Evolutionary conservation across 35 echinoderm and acorn worm species (phyloP), one percentile per base, ranked within the genome.

Genomic region (Ophiothrix spiculata): DNA sequence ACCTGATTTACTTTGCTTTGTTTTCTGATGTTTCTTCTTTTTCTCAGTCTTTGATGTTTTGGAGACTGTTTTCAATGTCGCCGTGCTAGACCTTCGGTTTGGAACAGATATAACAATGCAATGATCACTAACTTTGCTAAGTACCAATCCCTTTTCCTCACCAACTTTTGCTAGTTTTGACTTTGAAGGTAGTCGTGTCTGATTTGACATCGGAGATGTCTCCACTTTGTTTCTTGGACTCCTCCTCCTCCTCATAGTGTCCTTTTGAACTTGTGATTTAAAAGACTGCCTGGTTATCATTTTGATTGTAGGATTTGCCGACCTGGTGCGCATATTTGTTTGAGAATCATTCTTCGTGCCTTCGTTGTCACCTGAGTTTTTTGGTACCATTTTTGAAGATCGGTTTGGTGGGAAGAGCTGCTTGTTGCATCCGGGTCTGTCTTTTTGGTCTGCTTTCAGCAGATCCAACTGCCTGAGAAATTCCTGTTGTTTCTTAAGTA

Each of bases 121-220:
- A 74, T 88, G 77, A 14, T 88, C 54, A 76, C 86, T 56, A 45
- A 88, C 77, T n/a, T 77, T 40, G 80, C 86, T 88, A 16, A 88
- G 39, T 31, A 60, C 8, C 39, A 88, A n/a, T 37, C 77, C 86
- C 31, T 38, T 40, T 35, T 79, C 36, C 32, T 80, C 40, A 17
- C 49, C 49, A 17, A 33, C 38, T 41, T 16, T 23, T 12, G 11
- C 84, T 34, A 0, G 28, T 1, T 78, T 31, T 3, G 64, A 16
- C 28, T 0, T 33, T 16, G 10, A 16, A 35, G 29, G 25, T 31
- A 21, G 25, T 77, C 19, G 21, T 15, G n/a, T 1, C 36, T 77
- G 32, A 35, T 21, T 21, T 0, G 1, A 19, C 19, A 33, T 19
- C 4, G 32, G 76, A 36, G 76, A 33, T 35, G 16, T 17, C 34